Conservation (phyloP, 2,797 vertebrate genomes). For the Aplochiton taeniatus region DNA sequence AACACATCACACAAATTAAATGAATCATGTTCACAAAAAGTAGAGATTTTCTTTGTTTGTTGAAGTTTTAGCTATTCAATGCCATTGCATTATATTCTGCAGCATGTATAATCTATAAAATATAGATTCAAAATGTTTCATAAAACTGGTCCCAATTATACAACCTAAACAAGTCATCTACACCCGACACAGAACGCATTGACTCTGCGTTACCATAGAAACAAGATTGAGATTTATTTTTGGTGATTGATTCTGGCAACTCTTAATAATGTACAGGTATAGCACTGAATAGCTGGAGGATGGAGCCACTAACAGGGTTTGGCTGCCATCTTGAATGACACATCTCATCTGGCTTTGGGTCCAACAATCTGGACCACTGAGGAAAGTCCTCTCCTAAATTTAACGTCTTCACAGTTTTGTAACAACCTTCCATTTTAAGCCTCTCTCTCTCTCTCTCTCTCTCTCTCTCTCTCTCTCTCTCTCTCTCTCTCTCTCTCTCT, state of each 20-base stretch:
- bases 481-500: neutral
- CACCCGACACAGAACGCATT: conserved; percentile 58
- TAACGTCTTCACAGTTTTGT: too few relatives aligned
- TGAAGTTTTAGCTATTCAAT: too few relatives aligned
- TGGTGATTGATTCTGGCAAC: conserved; percentile 45
- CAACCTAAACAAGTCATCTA: conserved; percentile 48
- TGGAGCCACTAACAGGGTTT: conserved; percentile 51
- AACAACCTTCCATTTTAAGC: too few relatives aligned
- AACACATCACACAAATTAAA: too few relatives aligned
- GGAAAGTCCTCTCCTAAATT: too few relatives aligned
- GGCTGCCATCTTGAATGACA: too few relatives aligned
- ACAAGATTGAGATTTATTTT: conserved; percentile 51
- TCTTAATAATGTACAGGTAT: conserved; percentile 35
- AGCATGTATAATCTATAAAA: too few relatives aligned
- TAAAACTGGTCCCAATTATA: conserved; percentile 46
- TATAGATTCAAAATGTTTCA: conserved; percentile 10
- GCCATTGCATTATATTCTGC: too few relatives aligned
- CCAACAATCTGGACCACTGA: too few relatives aligned
- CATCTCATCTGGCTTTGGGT: too few relatives aligned
- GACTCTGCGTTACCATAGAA: conserved; percentile 69
- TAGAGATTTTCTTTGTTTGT: too few relatives aligned
- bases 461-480: neutral
- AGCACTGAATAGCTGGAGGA: conserved; percentile 26
- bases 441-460: neutral
- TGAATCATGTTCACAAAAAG: too few relatives aligned